These are phyloP conservation scores for Sinosuthora webbiana DNA, from an alignment of 2,113 vertebrate genomes.

Conservation along the genomic window DNA sequence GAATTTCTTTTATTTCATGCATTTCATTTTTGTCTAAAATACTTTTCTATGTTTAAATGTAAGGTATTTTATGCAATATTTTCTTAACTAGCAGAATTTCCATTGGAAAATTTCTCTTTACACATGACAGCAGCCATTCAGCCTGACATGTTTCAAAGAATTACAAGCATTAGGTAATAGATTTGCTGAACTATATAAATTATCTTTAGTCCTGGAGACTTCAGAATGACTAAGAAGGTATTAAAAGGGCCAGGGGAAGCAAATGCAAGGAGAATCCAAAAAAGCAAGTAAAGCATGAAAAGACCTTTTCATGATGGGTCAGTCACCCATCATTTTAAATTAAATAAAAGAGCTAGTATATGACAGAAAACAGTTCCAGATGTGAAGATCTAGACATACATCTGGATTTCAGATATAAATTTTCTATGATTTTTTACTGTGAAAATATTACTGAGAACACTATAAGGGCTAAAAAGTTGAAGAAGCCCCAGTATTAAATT, in stretches of 20 bases:
- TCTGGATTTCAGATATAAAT: background rate
- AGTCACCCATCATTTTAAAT: background rate
- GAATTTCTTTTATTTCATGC: slow-evolving; percentile 61
- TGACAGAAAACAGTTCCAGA: background rate
- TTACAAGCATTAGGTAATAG: background rate
- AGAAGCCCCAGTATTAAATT: background rate
- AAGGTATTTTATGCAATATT: slow-evolving; percentile 27
- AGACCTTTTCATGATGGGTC: background rate
- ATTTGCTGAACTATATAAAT: background rate
- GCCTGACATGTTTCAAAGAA: background rate
- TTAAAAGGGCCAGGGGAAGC: background rate
- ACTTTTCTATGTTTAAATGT: slow-evolving; percentile 44
- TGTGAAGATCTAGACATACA: background rate
- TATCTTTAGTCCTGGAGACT: background rate
- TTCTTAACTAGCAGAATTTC: slow-evolving; percentile 33
- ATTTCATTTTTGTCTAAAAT: slow-evolving; percentile 62
- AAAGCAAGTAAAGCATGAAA: background rate
- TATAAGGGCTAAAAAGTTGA: background rate
- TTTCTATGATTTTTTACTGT: background rate
- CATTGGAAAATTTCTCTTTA: background rate
- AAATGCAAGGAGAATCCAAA: background rate
- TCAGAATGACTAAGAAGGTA: background rate
- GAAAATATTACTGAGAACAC: background rate
- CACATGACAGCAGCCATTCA: background rate
- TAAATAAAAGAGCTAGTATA: background rate